A percentile compares a stretch with the other conserved stretches of the same genome.
Conservation (phyloP, 1,140 invertebrate species). For the Pygmarrhopalites habei region DNA sequence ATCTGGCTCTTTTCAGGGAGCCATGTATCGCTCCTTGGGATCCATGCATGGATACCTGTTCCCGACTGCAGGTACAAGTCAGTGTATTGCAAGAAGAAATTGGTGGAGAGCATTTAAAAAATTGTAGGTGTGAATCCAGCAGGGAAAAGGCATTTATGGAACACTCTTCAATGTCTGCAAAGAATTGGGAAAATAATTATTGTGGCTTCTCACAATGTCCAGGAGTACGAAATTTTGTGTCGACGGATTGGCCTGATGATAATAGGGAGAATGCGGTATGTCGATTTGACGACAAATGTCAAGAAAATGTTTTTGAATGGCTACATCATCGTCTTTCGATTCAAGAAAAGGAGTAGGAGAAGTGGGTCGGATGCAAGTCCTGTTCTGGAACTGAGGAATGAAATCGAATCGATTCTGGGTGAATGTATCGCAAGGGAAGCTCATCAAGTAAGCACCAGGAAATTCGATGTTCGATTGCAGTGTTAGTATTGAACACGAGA, state of each 20-base stretch:
- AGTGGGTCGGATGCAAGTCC: not conserved
- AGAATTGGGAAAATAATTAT: slow-evolving; percentile 3
- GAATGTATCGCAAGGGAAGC: slow-evolving; percentile 1
- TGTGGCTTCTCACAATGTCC: slow-evolving; percentile 13
- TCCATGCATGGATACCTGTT: no score
- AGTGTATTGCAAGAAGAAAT: no score
- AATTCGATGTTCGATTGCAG: no score
- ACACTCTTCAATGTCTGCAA: slow-evolving; percentile 40
- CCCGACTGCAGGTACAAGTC: no score
- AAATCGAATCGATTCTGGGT: not conserved
- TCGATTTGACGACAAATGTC: not conserved
- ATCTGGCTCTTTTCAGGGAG: no score
- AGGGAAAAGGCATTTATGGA: slow-evolving; percentile 50
- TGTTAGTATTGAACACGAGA: no score
- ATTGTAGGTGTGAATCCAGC: slow-evolving; percentile 51
- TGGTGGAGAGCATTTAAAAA: no score
- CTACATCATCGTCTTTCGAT: slow-evolving; percentile 3
- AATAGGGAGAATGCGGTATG: not conserved
- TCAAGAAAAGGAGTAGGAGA: not conserved
- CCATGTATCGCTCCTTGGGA: no score
- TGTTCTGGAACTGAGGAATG: not conserved
- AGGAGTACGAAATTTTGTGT: slow-evolving; percentile 20
- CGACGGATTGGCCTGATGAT: slow-evolving; percentile 13
- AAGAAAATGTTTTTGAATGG: slow-evolving; percentile 15
- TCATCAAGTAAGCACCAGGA: slow-evolving; percentile 2